Evolutionary conservation across 2,888 invertebrate species (phyloP), one percentile per base, ranked within the genome.

Genomic region (Autographa pulchrina): DNA sequence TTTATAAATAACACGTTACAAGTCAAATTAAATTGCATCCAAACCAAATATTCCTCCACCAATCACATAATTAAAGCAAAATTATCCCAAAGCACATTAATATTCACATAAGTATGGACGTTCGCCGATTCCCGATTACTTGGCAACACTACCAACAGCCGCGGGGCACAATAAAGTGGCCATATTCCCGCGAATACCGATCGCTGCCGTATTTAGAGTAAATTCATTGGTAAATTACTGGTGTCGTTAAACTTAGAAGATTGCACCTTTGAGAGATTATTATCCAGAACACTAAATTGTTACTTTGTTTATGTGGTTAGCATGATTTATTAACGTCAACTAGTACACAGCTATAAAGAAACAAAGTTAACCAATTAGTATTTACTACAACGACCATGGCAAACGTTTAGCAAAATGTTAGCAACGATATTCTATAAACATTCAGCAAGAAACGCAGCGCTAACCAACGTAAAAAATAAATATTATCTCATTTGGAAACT

Each of bases 191-290:
- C 78, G 80, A 73, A 78, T 84, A 72, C 65, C 70, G 70, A 80
- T 85, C 82, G 74, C 75, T 41, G 54, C 31, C 72, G 81, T 84
- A 86, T 87, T 87, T 85, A 83, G 80, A 76, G 75, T 76, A 78
- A 82, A 85, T 82, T 85, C 83, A 83, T 80, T 77, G 82, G 81
- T 78, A 80, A 78, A 82, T 86, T 78, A 77, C 75, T 64, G 66
- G 65, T 70, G 67, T 73, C 68, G 80, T 64, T 80, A 66, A 72
- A 73, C 65, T 78, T 75, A 75, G 78, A 74, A 78, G 72, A 84
- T 84, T 77, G 73, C 74, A 69, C 83, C 81, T 75, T 66, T 69
- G 84, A 86, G 43, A 56, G n/a, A 25, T 68, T 72, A 74, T 79
- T 70, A 65, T 75, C 14, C 41, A 48, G n/a, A 13, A 48, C 0